phyloP scores from a whole-genome alignment of 2,113 vertebrate species.

The Dicerorhinus sumatrensis region DNA sequence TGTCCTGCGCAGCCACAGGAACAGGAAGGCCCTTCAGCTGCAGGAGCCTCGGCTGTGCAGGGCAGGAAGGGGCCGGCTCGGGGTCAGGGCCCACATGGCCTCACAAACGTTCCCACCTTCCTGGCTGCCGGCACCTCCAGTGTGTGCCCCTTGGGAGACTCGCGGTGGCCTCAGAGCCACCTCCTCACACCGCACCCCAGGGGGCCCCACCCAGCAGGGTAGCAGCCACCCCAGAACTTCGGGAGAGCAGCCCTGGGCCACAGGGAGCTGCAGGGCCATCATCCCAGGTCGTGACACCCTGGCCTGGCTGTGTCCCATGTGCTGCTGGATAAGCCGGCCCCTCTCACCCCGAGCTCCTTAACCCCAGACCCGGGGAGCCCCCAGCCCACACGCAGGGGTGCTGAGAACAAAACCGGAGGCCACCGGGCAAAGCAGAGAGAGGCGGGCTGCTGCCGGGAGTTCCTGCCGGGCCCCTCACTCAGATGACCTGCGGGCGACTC shows the following conservation, averaged over 20 bases:
- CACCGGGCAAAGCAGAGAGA: fast-evolving
- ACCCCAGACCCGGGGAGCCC: background rate
- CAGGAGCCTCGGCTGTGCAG: fast-evolving
- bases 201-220: background rate
- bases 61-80: background rate
- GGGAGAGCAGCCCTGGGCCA: background rate
- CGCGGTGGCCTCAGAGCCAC: background rate
- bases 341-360: background rate
- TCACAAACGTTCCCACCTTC: fast-evolving
- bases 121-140: background rate
- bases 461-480: background rate
- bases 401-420: background rate
- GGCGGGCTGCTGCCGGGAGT: background rate
- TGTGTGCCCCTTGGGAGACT: background rate
- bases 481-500: background rate
- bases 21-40: background rate
- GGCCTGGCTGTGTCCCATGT: background rate
- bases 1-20: fast-evolving
- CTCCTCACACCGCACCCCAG: fast-evolving
- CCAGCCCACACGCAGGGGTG: no score
- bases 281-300: background rate
- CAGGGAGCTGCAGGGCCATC: background rate
- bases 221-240: background rate
- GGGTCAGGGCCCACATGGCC: background rate
- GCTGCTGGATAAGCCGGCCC: background rate